phyloP scores from a whole-genome alignment of 2,113 vertebrate species.

The Apteryx mantelli region DNA sequence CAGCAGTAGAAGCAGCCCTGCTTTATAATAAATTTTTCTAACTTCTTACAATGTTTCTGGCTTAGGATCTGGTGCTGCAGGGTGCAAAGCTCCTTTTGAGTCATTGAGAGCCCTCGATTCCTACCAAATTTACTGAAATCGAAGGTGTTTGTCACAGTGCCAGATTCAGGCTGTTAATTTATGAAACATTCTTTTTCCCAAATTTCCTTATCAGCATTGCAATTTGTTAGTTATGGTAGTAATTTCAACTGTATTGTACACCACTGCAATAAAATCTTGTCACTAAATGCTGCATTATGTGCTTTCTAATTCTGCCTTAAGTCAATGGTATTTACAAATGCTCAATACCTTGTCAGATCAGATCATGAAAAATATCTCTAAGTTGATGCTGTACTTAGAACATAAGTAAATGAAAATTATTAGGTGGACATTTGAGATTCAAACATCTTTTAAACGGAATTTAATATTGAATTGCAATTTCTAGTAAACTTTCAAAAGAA shows the following conservation, averaged over 20 bases:
- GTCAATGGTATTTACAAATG: not conserved
- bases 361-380: not conserved
- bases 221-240: not conserved
- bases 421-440: not conserved
- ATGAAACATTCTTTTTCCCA: not conserved
- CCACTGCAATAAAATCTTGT: not conserved
- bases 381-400: slow-evolving; percentile 1
- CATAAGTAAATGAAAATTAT: slow-evolving; percentile 18
- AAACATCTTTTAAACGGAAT: slow-evolving; percentile 18
- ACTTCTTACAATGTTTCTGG: not conserved
- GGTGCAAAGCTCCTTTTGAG: not conserved
- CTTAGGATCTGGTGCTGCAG: not conserved
- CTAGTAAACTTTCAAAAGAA: not conserved
- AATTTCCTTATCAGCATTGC: not conserved
- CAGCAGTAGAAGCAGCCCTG: not conserved
- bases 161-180: not conserved
- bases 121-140: not conserved
- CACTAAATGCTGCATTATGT: not conserved
- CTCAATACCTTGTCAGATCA: not conserved
- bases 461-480: not conserved
- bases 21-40: not conserved
- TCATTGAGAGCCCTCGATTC: not conserved
- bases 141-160: not conserved
- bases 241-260: not conserved
- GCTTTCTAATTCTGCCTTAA: not conserved